Evolutionary conservation across 1,140 invertebrate genomes (phyloP), one percentile per base, ranked within the genome.

Genomic region (Diorhabda sublineata): DNA sequence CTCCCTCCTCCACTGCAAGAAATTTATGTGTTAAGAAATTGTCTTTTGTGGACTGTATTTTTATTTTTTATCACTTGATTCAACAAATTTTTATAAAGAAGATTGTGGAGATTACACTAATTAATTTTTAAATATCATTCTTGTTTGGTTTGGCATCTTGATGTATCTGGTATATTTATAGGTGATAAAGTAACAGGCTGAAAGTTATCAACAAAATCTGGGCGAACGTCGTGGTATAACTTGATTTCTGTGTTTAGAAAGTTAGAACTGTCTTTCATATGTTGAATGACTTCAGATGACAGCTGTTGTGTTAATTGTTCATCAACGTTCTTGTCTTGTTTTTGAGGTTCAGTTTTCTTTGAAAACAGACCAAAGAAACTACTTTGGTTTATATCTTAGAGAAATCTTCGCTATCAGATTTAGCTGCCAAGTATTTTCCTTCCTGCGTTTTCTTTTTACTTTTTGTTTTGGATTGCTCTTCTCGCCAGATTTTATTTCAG

Each of bases 211-310:
- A 8, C 4, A 2, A 45, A 41, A 45, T 64, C 63, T 45, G 71
- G 71, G 4, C 61, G 58, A 9, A 69, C 71, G 56, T 74, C 71
- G 41, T 74, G 71, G 69, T 71, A 74, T 61, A 61, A 59, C 60
- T 71, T 56, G 61, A 74, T 67, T 74, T 76, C 75, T 8, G 61
- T 70, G 63, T 73, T 45, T 64, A 76, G 64, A 58, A 76, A 76
- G 64, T 71, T 63, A 68, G 67, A 65, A 63, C 66, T 71, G 59
- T 74, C 66, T 64, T 62, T 42, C 52, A 67, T 69, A 11, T 68
- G n/a, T 26, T 44, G 47, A 9, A 66, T 11, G 7, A 67, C 45
- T 26, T 47, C 41, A 42, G 58, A 59, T 58, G 63, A 11, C 58
- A 61, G 7, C 3, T 59, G 58, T 9, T 52, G 69, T 3, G 41